phyloP scores from a whole-genome alignment of 2,113 vertebrate species.

The Podocnemis expansa region DNA sequence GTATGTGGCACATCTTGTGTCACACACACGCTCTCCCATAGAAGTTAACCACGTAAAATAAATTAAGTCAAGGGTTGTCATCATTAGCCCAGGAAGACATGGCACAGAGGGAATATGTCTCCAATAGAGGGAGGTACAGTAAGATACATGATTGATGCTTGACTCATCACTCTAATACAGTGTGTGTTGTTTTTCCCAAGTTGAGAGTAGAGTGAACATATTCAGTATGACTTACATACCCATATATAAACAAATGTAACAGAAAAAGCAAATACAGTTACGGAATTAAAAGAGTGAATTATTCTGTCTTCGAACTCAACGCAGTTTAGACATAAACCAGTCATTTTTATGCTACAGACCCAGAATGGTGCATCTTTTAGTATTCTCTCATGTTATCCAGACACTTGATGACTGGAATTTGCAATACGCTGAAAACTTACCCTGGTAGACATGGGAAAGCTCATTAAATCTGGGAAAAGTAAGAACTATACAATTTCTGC shows the following conservation, averaged over 20 bases:
- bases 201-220: background rate
- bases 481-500: background rate
- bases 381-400: background rate
- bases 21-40: background rate
- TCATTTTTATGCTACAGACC: background rate
- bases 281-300: fast-evolving
- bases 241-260: background rate
- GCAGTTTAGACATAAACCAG: background rate
- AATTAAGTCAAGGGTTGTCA: background rate
- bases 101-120: background rate
- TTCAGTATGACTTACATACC: no score
- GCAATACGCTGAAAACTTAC: background rate
- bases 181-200: background rate
- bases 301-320: background rate
- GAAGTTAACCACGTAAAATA: background rate
- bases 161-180: no score
- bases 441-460: background rate
- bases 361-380: background rate
- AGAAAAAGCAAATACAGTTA: background rate
- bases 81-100: background rate
- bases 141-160: no score
- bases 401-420: background rate
- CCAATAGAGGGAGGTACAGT: background rate
- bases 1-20: background rate
- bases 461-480: background rate